A percentile compares a stretch with the other conserved stretches of the same genome.
Conservation (phyloP, 2,797 vertebrate genomes). For the Danio albolineatus region DNA sequence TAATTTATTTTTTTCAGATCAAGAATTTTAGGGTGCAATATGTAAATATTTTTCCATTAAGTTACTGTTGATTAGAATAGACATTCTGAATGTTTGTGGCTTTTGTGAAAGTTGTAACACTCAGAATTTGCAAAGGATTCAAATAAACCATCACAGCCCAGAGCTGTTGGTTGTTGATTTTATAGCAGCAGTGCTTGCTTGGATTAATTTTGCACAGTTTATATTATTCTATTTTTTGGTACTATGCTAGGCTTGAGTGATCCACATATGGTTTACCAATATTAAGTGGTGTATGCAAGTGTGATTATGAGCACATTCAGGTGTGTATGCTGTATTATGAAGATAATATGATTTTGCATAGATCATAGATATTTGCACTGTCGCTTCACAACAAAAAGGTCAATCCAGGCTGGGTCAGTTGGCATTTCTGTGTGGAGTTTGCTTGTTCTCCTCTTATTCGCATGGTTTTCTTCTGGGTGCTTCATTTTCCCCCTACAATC, state of each 20-base stretch:
- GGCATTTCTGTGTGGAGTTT: too few species aligned
- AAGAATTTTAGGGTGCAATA: neutral
- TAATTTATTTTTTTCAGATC: neutral
- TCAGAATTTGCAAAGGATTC: too few species aligned
- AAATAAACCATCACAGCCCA: neutral
- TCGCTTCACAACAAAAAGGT: too few species aligned
- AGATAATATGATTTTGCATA: neutral
- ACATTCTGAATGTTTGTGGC: neutral
- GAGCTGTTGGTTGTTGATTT: neutral
- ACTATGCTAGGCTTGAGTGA: constrained; percentile 56
- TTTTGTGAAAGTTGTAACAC: too few species aligned
- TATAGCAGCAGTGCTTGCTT: neutral
- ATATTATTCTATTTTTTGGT: neutral
- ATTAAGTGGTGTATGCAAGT: constrained; percentile 59
- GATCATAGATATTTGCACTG: too few species aligned
- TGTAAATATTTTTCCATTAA: neutral
- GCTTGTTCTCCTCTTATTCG: too few species aligned
- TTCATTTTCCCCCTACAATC: too few species aligned
- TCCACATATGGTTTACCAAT: constrained; percentile 61
- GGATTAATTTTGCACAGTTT: neutral
- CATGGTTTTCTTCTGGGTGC: too few species aligned
- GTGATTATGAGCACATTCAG: constrained; percentile 43
- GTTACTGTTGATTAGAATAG: neutral
- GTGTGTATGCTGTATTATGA: constrained; percentile 2
- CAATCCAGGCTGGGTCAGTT: too few species aligned